Evolutionary conservation across 1,140 invertebrate genomes (phyloP).

Genomic region (Chironomus striatipennis): DNA sequence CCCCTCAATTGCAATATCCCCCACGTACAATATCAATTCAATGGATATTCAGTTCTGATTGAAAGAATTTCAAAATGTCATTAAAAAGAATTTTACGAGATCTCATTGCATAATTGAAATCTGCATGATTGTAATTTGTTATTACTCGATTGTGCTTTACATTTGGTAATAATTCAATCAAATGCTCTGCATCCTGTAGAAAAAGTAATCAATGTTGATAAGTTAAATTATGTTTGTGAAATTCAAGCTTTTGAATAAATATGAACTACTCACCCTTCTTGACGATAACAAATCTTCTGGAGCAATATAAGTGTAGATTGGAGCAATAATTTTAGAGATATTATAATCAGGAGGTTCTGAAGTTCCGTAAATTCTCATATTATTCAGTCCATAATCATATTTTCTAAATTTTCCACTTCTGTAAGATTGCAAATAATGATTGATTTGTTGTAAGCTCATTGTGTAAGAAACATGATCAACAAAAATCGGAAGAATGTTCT

Average conservation of each 20-base stretch:
- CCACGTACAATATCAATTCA: too few species aligned
- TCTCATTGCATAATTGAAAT: neutral
- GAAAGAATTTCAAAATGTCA: neutral
- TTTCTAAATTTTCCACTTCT: conserved; percentile 34
- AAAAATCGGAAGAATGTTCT: neutral
- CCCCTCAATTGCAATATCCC: too few species aligned
- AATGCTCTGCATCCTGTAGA: neutral
- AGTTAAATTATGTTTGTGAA: too few species aligned
- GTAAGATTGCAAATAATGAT: conserved; percentile 44
- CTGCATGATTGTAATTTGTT: neutral
- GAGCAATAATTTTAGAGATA: conserved; percentile 50
- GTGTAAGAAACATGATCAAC: neutral
- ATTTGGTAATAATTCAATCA: neutral
- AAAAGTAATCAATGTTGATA: conserved; percentile 35
- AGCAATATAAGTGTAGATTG: conserved; percentile 54
- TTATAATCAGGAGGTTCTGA: conserved; percentile 48
- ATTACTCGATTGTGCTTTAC: neutral
- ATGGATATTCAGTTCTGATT: neutral
- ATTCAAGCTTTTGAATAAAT: too few species aligned
- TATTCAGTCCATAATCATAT: conserved; percentile 43
- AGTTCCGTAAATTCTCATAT: conserved; percentile 43
- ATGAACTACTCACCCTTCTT: too few species aligned
- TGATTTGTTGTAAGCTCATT: conserved; percentile 37
- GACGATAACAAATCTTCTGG: conserved; percentile 45
- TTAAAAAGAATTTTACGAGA: neutral